Percentiles rank a stretch among this genome's conserved stretches.
Conservation (phyloP, 2,113 vertebrate genomes). For the Pogonocichla stellata region DNA sequence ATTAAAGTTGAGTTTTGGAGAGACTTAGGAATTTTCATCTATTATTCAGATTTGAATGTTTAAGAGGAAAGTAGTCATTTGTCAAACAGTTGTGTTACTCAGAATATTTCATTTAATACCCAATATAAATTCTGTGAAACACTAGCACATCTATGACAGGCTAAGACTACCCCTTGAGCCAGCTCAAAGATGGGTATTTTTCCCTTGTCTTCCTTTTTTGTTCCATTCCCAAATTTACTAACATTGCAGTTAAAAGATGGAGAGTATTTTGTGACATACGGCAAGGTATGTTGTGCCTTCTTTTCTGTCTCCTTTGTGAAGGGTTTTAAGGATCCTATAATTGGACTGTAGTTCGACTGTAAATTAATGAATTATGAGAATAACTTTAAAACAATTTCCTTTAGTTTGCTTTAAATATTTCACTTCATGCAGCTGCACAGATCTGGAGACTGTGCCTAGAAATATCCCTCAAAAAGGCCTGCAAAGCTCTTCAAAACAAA, state of each 20-base stretch:
- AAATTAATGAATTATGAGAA: not conserved
- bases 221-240: not conserved
- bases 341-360: not conserved
- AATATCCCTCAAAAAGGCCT: not conserved
- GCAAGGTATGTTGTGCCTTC: not conserved
- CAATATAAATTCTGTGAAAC: not conserved
- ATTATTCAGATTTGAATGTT: not conserved
- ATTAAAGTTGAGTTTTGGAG: not conserved
- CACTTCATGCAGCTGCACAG: not conserved
- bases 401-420: not conserved
- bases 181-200: not conserved
- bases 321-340: not conserved
- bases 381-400: not conserved
- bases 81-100: not conserved
- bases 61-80: not conserved
- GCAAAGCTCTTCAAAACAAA: not conserved
- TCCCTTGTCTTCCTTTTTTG: not conserved
- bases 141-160: not conserved
- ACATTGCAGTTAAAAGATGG: not conserved
- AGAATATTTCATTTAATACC: not conserved
- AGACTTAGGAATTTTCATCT: not conserved
- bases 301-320: not conserved
- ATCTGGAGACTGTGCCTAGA: not conserved
- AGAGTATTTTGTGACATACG: not conserved
- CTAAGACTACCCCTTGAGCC: not conserved